These are phyloP conservation scores for Psittacula cyanocephala DNA, from an alignment of 2,113 vertebrate species.

Conservation along the genomic window DNA sequence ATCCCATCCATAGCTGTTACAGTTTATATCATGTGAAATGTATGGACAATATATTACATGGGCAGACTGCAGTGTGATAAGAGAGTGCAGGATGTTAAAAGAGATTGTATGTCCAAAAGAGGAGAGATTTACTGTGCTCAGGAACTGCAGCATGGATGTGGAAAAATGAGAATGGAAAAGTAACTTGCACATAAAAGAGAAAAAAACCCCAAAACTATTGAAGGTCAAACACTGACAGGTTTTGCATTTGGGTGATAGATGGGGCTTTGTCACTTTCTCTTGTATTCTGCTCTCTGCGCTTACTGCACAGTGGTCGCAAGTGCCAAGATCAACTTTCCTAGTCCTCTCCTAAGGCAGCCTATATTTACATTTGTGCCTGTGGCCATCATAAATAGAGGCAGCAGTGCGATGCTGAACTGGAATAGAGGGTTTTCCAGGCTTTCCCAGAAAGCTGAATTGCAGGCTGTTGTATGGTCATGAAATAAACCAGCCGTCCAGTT, in stretches of 20 bases:
- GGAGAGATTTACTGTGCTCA: neutral
- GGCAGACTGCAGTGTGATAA: neutral
- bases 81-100: constrained; percentile 29
- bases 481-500: neutral
- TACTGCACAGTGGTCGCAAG: neutral
- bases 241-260: neutral
- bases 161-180: neutral
- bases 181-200: neutral
- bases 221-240: neutral
- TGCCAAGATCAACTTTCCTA: neutral
- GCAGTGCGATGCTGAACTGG: neutral
- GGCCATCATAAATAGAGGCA: neutral
- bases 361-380: fast-evolving
- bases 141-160: neutral
- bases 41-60: neutral
- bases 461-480: neutral
- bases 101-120: neutral
- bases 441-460: neutral
- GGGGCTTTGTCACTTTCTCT: neutral
- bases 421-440: neutral
- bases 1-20: neutral
- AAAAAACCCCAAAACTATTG: neutral
- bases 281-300: neutral
- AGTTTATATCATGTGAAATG: neutral
- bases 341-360: no score